A percentile compares a stretch with the other conserved stretches of the same genome.
phyloP scores from a whole-genome alignment of 2,797 vertebrate genomes.

The Enteromius thamalakanensis region DNA sequence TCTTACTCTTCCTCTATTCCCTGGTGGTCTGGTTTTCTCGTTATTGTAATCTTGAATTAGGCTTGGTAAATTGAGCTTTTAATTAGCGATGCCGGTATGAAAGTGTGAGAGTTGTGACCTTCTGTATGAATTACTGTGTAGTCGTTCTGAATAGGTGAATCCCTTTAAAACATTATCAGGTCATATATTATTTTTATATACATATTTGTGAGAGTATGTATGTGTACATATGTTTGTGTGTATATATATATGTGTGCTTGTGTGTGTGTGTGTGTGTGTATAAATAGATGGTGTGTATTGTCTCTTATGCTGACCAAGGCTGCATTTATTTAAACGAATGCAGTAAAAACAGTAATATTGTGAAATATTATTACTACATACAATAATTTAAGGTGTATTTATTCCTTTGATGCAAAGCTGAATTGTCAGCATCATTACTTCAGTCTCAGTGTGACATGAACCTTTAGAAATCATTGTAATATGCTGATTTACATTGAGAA shows the following conservation, averaged over 20 bases:
- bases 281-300: too few species aligned
- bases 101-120: conserved; percentile 1
- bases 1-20: conserved; percentile 8
- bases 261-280: too few species aligned
- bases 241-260: too few species aligned
- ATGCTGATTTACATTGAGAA: background rate
- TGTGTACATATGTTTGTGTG: too few species aligned
- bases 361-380: background rate
- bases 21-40: background rate
- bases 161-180: background rate
- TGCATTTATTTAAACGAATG: background rate
- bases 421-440: background rate
- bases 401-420: background rate
- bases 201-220: too few species aligned
- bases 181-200: background rate
- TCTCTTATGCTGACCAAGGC: background rate
- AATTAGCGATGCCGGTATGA: background rate
- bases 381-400: background rate
- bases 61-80: background rate
- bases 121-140: background rate
- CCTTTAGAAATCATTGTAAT: background rate
- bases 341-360: background rate
- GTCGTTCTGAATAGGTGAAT: background rate
- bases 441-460: background rate
- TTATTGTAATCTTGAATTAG: conserved; percentile 20